Conservation (phyloP, 2,113 vertebrate species). For the Dunckerocampus dactyliophorus region DNA sequence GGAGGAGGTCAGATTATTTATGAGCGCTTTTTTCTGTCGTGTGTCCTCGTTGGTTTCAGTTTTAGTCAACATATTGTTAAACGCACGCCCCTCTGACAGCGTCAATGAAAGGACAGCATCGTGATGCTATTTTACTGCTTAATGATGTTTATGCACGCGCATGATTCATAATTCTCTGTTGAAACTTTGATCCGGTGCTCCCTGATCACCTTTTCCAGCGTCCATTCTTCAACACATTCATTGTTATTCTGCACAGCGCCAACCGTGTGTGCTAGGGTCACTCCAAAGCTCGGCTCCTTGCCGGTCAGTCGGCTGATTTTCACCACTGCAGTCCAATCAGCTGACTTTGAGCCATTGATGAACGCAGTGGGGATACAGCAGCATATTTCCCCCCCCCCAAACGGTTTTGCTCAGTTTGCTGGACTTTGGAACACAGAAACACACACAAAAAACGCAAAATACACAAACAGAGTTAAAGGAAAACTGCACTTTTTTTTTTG, state of each 20-base stretch:
- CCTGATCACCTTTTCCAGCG: not conserved
- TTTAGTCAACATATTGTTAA: too few species aligned
- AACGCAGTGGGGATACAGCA: not conserved
- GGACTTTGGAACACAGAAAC: too few species aligned
- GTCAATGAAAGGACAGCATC: too few species aligned
- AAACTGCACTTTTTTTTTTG: too few species aligned
- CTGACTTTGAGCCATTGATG: constrained; percentile 2
- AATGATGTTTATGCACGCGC: not conserved
- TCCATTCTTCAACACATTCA: not conserved
- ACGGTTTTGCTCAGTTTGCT: too few species aligned
- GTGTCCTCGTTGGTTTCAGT: too few species aligned
- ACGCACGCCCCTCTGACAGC: too few species aligned
- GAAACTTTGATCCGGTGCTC: not conserved
- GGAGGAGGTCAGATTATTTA: too few species aligned
- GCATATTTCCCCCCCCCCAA: too few species aligned
- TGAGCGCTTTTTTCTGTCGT: too few species aligned
- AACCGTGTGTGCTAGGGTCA: not conserved
- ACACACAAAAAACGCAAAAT: too few species aligned
- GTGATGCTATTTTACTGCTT: not conserved
- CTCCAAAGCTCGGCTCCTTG: not conserved
- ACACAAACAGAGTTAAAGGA: too few species aligned
- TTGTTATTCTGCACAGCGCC: constrained; percentile 18
- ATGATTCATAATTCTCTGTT: not conserved
- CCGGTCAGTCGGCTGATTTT: not conserved
- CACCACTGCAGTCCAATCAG: not conserved